These are phyloP conservation scores for Archegozetes longisetosus DNA, from an alignment of 1,140 invertebrate species.

Conservation along the genomic window DNA sequence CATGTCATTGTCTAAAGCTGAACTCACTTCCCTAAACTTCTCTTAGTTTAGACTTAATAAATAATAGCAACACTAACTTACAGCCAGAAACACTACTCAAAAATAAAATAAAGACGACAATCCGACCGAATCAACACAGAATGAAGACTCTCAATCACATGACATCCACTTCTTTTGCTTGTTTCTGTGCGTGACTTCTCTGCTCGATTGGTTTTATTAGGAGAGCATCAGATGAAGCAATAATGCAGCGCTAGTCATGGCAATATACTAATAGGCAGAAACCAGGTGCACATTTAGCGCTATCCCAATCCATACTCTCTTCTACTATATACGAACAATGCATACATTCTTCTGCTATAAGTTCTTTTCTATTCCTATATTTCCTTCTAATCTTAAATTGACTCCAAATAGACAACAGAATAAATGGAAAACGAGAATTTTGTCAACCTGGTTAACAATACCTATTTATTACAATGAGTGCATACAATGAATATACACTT, in stretches of 20 bases:
- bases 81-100: too few species aligned
- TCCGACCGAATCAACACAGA: too few species aligned
- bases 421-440: not conserved
- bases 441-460: not conserved
- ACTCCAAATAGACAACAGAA: not conserved
- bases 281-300: not conserved
- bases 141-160: not conserved
- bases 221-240: not conserved
- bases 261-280: not conserved
- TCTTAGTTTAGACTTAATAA: too few species aligned
- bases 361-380: not conserved
- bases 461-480: not conserved
- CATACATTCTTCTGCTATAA: not conserved
- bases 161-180: not conserved
- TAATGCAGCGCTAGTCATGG: not conserved
- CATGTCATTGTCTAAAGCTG: too few species aligned
- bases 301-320: not conserved
- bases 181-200: not conserved
- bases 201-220: not conserved
- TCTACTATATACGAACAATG: not conserved
- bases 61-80: too few species aligned
- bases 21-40: too few species aligned
- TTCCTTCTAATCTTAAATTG: not conserved
- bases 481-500: not conserved
- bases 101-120: too few species aligned